Percentiles rank a stretch among this genome's conserved stretches.
Conservation (phyloP, 1,140 invertebrate species). For the Dryas iulia region DNA sequence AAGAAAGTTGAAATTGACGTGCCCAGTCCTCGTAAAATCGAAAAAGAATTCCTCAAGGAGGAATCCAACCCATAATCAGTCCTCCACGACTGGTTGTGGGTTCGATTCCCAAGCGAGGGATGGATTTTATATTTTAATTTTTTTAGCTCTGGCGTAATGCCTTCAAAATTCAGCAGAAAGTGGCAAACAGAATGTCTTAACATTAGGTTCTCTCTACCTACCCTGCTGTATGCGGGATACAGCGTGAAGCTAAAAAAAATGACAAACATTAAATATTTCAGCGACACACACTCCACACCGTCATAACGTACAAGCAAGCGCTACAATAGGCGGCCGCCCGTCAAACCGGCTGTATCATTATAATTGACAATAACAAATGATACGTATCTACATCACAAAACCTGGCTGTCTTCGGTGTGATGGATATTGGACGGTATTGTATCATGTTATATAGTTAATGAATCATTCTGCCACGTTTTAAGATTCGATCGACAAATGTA, state of each 20-base stretch:
- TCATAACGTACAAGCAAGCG: slow-evolving; percentile 14
- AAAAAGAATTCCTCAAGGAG: no score
- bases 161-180: no score
- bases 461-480: slow-evolving; percentile 26
- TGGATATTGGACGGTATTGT: slow-evolving; percentile 50
- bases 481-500: slow-evolving; percentile 11
- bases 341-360: slow-evolving; percentile 59
- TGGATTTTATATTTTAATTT: no score
- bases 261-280: background rate
- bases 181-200: no score
- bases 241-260: background rate
- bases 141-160: no score
- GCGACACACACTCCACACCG: background rate
- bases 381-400: slow-evolving; percentile 56
- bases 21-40: no score
- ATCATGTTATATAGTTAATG: slow-evolving; percentile 41
- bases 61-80: no score
- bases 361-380: slow-evolving; percentile 75
- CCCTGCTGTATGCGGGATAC: no score
- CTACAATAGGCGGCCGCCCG: slow-evolving; percentile 30
- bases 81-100: no score
- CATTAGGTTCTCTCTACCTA: no score
- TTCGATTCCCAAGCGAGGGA: no score
- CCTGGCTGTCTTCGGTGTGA: slow-evolving; percentile 47
- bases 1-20: no score